A percentile compares a stretch with the other conserved stretches of the same genome.
These are phyloP conservation scores for Harpalus rufipes DNA, from an alignment of 2,888 invertebrate genomes.

Conservation along the genomic window DNA sequence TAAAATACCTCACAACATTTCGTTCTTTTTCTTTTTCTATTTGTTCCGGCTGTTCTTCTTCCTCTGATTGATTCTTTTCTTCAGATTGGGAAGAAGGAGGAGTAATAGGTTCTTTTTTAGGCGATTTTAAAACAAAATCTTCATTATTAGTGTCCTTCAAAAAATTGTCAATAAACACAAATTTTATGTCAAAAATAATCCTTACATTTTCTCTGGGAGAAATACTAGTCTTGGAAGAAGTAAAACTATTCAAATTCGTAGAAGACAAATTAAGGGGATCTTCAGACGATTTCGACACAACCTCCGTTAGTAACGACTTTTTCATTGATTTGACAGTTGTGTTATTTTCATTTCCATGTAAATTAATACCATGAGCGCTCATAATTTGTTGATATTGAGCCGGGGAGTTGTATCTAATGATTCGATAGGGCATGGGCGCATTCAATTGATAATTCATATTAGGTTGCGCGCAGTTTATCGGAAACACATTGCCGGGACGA, in stretches of 20 bases:
- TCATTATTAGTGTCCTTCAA: constrained; percentile 27
- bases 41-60: neutral
- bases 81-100: constrained; percentile 16
- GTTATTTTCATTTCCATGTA: constrained; percentile 63
- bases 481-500: neutral
- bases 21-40: neutral
- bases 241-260: constrained; percentile 18
- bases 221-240: constrained; percentile 13
- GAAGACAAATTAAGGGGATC: constrained; percentile 57
- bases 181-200: constrained; percentile 1
- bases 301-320: constrained; percentile 29
- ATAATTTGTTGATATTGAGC: constrained; percentile 43
- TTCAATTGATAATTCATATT: constrained; percentile 11
- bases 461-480: constrained; percentile 10
- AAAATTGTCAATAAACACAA: neutral
- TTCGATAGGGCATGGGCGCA: constrained; percentile 4
- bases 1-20: neutral
- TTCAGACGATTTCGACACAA: neutral
- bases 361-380: constrained; percentile 45
- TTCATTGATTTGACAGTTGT: constrained; percentile 49
- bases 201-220: constrained; percentile 3
- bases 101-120: constrained; percentile 60
- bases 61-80: neutral
- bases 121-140: constrained; percentile 30
- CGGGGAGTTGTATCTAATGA: constrained; percentile 37